phyloP scores from a whole-genome alignment of 2,113 vertebrate genomes.

The Psettodes erumei region DNA sequence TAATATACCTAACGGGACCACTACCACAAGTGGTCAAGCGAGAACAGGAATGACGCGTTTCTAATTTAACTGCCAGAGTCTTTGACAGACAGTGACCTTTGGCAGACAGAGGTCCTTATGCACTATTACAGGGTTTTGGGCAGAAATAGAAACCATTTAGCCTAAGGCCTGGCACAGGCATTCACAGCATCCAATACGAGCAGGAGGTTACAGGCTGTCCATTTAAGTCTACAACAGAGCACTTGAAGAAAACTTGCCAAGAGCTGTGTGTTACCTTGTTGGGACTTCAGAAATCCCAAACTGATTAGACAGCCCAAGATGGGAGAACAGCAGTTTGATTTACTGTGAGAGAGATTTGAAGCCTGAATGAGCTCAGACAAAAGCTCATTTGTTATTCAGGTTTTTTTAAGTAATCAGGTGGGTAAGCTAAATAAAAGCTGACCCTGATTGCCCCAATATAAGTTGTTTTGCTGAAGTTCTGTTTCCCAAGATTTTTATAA shows the following conservation, averaged over 20 bases:
- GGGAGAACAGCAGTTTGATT: constrained; percentile 30
- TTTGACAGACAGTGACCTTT: constrained; percentile 74
- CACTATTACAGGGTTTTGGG: constrained; percentile 61
- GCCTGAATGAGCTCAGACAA: constrained; percentile 1
- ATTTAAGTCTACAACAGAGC: constrained; percentile 48
- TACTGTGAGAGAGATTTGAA: constrained; percentile 6
- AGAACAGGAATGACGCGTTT: constrained; percentile 62
- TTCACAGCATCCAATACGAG: constrained; percentile 67
- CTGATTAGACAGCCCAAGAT: constrained; percentile 37
- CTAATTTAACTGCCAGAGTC: constrained; percentile 74
- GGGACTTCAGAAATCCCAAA: constrained; percentile 30
- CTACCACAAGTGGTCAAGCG: constrained; percentile 48
- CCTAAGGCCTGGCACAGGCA: constrained; percentile 55
- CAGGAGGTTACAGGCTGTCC: constrained; percentile 62
- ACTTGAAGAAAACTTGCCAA: constrained; percentile 33
- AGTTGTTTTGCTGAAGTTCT: not conserved
- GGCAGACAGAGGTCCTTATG: constrained; percentile 67
- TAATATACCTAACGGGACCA: constrained; percentile 69
- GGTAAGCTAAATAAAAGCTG: not conserved
- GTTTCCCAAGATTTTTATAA: not conserved
- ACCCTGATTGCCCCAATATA: not conserved
- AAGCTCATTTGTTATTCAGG: not conserved
- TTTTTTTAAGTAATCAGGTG: not conserved
- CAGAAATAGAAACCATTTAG: constrained; percentile 70
- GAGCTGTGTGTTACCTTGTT: constrained; percentile 33